A percentile compares a stretch with the other conserved stretches of the same genome.
Conservation (phyloP, 2,113 vertebrate species). For the Rhinoptilus africanus region DNA sequence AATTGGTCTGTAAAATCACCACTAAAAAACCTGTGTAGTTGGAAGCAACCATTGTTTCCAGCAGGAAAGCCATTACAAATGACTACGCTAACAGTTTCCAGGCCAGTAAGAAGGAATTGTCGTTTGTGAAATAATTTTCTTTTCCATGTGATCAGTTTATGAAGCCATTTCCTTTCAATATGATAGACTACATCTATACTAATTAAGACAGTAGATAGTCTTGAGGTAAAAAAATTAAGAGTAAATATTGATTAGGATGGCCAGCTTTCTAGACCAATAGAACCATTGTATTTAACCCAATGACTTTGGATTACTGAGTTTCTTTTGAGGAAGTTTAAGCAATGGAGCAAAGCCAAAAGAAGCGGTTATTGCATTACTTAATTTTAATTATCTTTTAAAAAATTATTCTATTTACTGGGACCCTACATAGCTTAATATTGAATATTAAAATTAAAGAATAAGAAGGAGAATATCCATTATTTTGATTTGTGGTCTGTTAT, state of each 20-base stretch:
- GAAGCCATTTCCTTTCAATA: not conserved
- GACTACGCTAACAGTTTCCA: not conserved
- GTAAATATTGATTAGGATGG: not conserved
- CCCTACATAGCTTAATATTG: not conserved
- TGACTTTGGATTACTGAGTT: not conserved
- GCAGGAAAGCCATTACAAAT: not conserved
- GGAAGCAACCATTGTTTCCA: not conserved
- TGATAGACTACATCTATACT: not conserved
- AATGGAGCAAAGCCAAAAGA: not conserved
- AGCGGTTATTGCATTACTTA: not conserved
- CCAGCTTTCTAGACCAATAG: not conserved
- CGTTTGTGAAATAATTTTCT: not conserved
- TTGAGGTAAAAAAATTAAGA: not conserved
- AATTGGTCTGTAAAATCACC: not conserved
- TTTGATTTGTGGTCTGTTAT: not conserved
- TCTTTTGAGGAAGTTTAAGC: not conserved
- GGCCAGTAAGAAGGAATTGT: not conserved
- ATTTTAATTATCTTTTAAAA: not conserved
- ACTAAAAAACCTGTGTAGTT: not conserved
- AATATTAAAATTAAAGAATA: not conserved
- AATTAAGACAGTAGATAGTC: not conserved
- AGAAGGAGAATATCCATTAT: not conserved
- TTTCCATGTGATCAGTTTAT: not conserved
- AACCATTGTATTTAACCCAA: not conserved
- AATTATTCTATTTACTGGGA: not conserved